Percentiles rank a stretch among this genome's conserved stretches.
Evolutionary conservation across 1,140 invertebrate genomes (phyloP).

Genomic region (Scaptomyza hsui): DNA sequence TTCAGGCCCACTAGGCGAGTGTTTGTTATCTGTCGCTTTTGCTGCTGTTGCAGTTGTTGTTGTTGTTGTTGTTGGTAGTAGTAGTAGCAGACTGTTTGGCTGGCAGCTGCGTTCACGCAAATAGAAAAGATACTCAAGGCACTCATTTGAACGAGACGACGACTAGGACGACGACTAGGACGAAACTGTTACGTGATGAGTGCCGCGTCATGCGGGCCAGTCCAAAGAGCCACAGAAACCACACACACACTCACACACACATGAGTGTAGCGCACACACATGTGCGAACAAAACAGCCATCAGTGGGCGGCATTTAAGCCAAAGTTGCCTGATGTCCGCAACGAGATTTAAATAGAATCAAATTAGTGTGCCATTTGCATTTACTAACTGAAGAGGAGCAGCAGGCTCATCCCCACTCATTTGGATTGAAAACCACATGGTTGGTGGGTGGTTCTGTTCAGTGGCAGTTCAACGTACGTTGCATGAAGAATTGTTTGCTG

Average conservation of each 20-base stretch:
- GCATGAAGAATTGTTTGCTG: constrained; percentile 69
- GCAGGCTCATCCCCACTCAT: constrained; percentile 27
- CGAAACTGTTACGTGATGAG: constrained; percentile 76
- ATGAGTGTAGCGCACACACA: constrained; percentile 15
- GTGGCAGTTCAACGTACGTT: constrained; percentile 60
- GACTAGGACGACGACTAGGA: not conserved
- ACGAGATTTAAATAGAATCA: constrained; percentile 83
- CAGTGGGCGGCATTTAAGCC: constrained; percentile 77
- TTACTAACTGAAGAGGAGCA: constrained; percentile 24
- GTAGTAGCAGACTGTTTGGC: constrained; percentile 48
- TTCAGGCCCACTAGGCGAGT: constrained; percentile 53
- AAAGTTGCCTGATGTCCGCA: constrained; percentile 75
- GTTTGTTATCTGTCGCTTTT: constrained; percentile 73
- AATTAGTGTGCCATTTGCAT: constrained; percentile 75
- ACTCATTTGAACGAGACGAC: constrained; percentile 60
- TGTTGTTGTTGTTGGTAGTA: constrained; percentile 40
- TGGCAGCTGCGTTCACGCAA: constrained; percentile 77
- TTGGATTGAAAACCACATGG: not conserved
- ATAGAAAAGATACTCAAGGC: constrained; percentile 81
- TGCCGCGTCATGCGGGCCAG: constrained; percentile 70
- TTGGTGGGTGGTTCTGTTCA: not conserved
- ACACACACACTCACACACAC: constrained; percentile 3
- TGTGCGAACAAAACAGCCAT: constrained; percentile 59
- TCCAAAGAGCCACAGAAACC: not conserved
- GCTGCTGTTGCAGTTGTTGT: constrained; percentile 39